Percentiles rank a stretch among this genome's conserved stretches.
phyloP scores from a whole-genome alignment of 2,888 invertebrate species.

The Cephonodes hylas region DNA sequence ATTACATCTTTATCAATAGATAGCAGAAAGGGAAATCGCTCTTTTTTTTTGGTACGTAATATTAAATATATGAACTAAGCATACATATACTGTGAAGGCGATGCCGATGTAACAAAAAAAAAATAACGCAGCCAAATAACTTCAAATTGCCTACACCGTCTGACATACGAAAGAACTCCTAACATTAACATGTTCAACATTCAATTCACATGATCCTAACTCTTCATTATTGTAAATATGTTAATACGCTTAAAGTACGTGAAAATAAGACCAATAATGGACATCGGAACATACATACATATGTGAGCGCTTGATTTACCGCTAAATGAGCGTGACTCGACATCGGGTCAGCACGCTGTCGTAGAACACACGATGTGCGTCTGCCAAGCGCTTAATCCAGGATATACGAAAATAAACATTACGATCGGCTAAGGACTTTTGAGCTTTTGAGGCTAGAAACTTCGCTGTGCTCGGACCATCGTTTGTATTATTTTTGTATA shows the following conservation, averaged over 20 bases:
- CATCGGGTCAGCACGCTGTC: constrained; percentile 64
- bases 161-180: not conserved
- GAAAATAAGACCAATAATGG: constrained; percentile 18
- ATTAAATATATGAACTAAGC: no score
- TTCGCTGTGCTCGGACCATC: no score
- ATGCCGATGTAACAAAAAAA: constrained; percentile 16
- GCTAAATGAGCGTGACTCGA: constrained; percentile 56
- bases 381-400: not conserved
- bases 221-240: not conserved
- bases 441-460: no score
- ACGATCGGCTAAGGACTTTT: no score
- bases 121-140: not conserved
- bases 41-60: no score
- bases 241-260: constrained; percentile 6
- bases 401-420: not conserved
- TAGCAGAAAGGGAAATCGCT: no score
- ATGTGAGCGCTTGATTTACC: constrained; percentile 1
- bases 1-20: no score
- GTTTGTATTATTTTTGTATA: no score
- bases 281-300: constrained; percentile 17
- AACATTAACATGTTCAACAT: not conserved
- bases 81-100: no score
- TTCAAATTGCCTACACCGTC: not conserved
- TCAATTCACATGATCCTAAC: not conserved
- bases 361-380: constrained; percentile 18